These are phyloP conservation scores for Prenolepis imparis DNA, from an alignment of 2,888 invertebrate species.

Conservation along the genomic window DNA sequence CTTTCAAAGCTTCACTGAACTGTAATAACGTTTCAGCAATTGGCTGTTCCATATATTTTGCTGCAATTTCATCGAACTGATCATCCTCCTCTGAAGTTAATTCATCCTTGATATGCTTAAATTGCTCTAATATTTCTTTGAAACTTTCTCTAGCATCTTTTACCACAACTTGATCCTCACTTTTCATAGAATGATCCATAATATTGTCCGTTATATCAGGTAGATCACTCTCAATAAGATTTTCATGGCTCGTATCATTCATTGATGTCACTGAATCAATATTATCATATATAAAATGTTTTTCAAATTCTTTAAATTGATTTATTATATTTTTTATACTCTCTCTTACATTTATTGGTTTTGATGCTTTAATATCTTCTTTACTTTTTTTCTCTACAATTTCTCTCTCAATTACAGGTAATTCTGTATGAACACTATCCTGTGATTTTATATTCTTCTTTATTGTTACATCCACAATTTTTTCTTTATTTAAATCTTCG, in stretches of 20 bases:
- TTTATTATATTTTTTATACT: slow-evolving; percentile 84
- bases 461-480: background rate
- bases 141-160: slow-evolving; percentile 81
- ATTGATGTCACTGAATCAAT: slow-evolving; percentile 61
- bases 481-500: background rate
- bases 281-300: slow-evolving; percentile 79
- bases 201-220: slow-evolving; percentile 59
- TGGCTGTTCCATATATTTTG: slow-evolving; percentile 80
- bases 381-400: background rate
- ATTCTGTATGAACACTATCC: slow-evolving; percentile 77
- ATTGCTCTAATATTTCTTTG: slow-evolving; percentile 83
- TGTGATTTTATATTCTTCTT: slow-evolving; percentile 84
- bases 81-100: slow-evolving; percentile 81
- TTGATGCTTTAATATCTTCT: slow-evolving; percentile 42
- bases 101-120: slow-evolving; percentile 82
- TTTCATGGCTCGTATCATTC: background rate
- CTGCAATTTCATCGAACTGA: slow-evolving; percentile 80
- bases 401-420: background rate
- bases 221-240: slow-evolving; percentile 53
- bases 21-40: slow-evolving; percentile 82
- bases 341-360: slow-evolving; percentile 77
- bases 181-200: slow-evolving; percentile 62
- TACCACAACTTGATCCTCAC: slow-evolving; percentile 62
- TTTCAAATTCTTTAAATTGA: slow-evolving; percentile 84
- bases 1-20: slow-evolving; percentile 83